A percentile compares a stretch with the other conserved stretches of the same genome.
These are phyloP conservation scores for Antheraea yamamai DNA, from an alignment of 2,888 invertebrate species.

Conservation along the genomic window DNA sequence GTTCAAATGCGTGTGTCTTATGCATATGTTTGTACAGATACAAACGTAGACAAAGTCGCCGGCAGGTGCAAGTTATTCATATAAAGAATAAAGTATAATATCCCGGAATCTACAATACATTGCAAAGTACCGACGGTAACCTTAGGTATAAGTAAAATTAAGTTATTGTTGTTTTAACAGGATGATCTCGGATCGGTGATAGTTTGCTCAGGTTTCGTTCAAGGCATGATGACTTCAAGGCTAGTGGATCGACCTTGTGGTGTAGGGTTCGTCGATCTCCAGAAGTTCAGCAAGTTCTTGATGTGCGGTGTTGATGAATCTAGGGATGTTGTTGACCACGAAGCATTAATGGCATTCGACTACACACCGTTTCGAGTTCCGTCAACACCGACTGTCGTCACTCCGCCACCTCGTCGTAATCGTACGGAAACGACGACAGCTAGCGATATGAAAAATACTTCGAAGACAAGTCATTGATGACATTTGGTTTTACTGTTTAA, in stretches of 20 bases:
- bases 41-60: too few relatives aligned
- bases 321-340: conserved; percentile 60
- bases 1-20: too few relatives aligned
- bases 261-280: conserved; percentile 63
- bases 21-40: too few relatives aligned
- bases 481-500: not conserved
- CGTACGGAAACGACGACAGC: not conserved
- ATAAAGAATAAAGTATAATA: too few relatives aligned
- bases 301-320: conserved; percentile 72
- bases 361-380: conserved; percentile 29
- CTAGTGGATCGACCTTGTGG: conserved; percentile 71
- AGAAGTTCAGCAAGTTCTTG: conserved; percentile 59
- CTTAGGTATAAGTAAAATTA: not conserved
- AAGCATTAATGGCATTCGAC: conserved; percentile 47
- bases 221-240: conserved; percentile 68
- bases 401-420: conserved; percentile 19
- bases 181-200: conserved; percentile 68
- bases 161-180: conserved; percentile 38
- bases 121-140: too few relatives aligned
- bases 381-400: conserved; percentile 20
- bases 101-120: too few relatives aligned
- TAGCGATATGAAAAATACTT: not conserved
- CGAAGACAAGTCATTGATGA: not conserved
- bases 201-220: conserved; percentile 59
- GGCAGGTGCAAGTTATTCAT: too few relatives aligned